Conservation (phyloP, 2,888 invertebrate species). For the Melinopterus prodromus region DNA sequence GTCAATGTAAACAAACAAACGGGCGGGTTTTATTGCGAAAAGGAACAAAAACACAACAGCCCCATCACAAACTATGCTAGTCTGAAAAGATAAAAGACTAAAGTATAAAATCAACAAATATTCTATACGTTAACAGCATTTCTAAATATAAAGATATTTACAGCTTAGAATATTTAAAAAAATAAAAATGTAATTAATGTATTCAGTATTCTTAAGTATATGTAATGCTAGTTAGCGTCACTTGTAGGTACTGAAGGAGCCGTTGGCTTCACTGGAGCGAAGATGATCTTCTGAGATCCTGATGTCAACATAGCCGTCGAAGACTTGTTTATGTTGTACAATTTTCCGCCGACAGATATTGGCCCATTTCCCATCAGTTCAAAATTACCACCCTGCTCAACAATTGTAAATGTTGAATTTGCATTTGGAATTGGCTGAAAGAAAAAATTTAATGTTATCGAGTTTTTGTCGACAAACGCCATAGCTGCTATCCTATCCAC, state of each 20-base stretch:
- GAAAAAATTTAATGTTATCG: background rate
- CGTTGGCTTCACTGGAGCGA: conserved; percentile 15
- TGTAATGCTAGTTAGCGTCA: conserved; percentile 5
- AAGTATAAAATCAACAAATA: background rate
- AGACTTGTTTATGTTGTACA: conserved; percentile 22
- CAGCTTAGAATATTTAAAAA: conserved; percentile 15
- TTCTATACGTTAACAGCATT: background rate
- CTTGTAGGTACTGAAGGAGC: background rate
- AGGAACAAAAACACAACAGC: background rate
- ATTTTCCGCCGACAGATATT: conserved; percentile 40
- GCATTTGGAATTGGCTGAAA: background rate
- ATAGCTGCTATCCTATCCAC: background rate
- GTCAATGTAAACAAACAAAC: background rate
- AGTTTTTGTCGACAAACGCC: background rate
- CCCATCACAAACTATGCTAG: background rate
- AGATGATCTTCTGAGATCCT: conserved; percentile 12
- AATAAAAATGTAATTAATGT: background rate
- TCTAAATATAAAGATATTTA: conserved; percentile 13
- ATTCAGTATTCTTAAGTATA: background rate
- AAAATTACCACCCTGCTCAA: conserved; percentile 54
- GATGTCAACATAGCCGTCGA: conserved; percentile 5
- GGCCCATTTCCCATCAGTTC: conserved; percentile 47
- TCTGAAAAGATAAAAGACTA: background rate
- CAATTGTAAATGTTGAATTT: conserved; percentile 49
- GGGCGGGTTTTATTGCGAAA: background rate